A percentile compares a stretch with the other conserved stretches of the same genome.
phyloP scores from a whole-genome alignment of 2,797 vertebrate species.

The Taeniopygia guttata region DNA sequence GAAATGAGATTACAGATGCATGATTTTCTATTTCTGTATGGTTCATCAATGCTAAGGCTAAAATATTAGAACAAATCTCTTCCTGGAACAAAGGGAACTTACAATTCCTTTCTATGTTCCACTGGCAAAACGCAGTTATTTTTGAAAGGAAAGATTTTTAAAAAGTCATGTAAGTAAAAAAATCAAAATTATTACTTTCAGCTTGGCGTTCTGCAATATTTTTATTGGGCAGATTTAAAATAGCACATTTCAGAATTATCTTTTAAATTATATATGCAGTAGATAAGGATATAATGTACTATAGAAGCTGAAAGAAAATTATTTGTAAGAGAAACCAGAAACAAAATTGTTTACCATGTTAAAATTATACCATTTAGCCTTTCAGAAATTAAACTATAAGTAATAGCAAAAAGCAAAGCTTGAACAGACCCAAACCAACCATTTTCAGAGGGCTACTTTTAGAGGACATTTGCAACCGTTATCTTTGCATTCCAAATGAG shows the following conservation, averaged over 20 bases:
- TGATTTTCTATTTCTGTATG: neutral
- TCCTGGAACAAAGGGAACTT: neutral
- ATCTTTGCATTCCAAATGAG: neutral
- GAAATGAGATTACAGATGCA: conserved; percentile 22
- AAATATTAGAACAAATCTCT: neutral
- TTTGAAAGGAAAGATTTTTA: neutral
- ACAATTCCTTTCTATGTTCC: neutral
- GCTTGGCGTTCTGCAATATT: neutral
- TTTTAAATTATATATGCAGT: neutral
- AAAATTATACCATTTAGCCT: conserved; percentile 16
- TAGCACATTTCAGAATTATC: neutral
- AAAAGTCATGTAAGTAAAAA: neutral
- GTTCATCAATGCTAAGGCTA: conserved; percentile 7
- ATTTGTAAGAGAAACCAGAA: conserved; percentile 1
- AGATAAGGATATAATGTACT: neutral
- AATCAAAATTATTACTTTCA: neutral
- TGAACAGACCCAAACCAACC: neutral
- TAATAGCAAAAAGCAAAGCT: neutral
- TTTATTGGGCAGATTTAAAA: neutral
- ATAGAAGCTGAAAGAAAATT: neutral
- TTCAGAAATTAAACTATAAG: neutral
- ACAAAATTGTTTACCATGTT: conserved; percentile 5
- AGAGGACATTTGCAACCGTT: neutral
- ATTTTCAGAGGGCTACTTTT: neutral
- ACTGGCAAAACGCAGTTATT: neutral